Evolutionary conservation across 2,797 vertebrate genomes (phyloP).

Genomic region (Smutsia temminckii): DNA sequence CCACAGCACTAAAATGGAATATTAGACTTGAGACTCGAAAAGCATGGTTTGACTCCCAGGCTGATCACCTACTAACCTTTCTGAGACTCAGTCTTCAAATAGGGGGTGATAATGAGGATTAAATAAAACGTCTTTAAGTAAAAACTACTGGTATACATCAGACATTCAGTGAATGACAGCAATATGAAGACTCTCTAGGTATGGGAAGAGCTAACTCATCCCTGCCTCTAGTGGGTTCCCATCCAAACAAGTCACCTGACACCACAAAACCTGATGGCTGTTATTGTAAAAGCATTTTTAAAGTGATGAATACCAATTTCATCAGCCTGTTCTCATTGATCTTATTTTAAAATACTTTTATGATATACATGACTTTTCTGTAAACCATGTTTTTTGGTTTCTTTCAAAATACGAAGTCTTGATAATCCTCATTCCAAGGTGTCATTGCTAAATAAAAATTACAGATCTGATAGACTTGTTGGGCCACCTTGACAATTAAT

Average conservation of each 20-base stretch:
- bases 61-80: neutral
- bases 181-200: conserved; percentile 29
- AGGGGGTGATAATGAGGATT: neutral
- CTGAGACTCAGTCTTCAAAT: neutral
- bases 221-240: neutral
- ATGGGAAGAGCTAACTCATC: neutral
- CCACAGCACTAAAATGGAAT: neutral
- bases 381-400: conserved; percentile 27
- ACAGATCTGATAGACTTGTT: neutral
- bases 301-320: neutral
- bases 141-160: neutral
- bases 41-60: neutral
- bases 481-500: neutral
- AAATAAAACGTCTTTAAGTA: neutral
- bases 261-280: neutral
- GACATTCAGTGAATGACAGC: neutral
- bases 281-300: neutral
- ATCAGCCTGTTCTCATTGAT: conserved; percentile 31
- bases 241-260: neutral
- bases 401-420: conserved; percentile 27
- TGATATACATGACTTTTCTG: conserved; percentile 5
- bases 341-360: conserved; percentile 19
- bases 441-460: conserved; percentile 47
- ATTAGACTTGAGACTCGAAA: neutral
- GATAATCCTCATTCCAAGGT: neutral